These are phyloP conservation scores for Stenodera caucasica DNA, from an alignment of 2,888 invertebrate species.

Conservation along the genomic window DNA sequence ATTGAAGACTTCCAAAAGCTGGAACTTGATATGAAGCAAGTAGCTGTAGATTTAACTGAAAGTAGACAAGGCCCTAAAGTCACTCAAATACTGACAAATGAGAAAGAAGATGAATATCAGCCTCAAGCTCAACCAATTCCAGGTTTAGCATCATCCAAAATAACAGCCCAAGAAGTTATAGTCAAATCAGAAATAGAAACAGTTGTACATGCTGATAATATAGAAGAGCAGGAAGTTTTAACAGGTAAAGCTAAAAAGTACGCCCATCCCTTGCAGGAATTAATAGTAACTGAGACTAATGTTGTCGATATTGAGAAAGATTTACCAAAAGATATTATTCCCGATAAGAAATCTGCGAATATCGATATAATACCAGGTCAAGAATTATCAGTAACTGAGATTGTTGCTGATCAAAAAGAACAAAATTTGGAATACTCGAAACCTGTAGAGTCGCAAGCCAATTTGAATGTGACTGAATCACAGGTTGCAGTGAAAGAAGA, in stretches of 20 bases:
- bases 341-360: constrained; percentile 60
- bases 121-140: constrained; percentile 49
- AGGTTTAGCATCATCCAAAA: constrained; percentile 52
- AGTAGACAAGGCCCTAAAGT: constrained; percentile 52
- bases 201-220: constrained; percentile 54
- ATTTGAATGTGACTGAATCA: constrained; percentile 57
- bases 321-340: constrained; percentile 58
- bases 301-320: constrained; percentile 60
- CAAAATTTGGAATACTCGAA: constrained; percentile 53
- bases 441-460: constrained; percentile 59
- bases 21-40: constrained; percentile 49
- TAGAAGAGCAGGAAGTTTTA: constrained; percentile 53
- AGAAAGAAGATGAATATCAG: constrained; percentile 56
- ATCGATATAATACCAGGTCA: constrained; percentile 62
- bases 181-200: constrained; percentile 57
- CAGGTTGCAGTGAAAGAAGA: constrained; percentile 60
- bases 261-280: constrained; percentile 57
- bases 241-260: constrained; percentile 58
- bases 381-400: constrained; percentile 64
- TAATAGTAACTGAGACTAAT: constrained; percentile 59
- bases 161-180: constrained; percentile 57
- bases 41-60: constrained; percentile 47
- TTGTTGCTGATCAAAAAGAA: constrained; percentile 59
- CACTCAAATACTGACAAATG: constrained; percentile 54
- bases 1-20: constrained; percentile 44